Evolutionary conservation across 2,888 invertebrate genomes (phyloP).

Genomic region (Beris morrisii): DNA sequence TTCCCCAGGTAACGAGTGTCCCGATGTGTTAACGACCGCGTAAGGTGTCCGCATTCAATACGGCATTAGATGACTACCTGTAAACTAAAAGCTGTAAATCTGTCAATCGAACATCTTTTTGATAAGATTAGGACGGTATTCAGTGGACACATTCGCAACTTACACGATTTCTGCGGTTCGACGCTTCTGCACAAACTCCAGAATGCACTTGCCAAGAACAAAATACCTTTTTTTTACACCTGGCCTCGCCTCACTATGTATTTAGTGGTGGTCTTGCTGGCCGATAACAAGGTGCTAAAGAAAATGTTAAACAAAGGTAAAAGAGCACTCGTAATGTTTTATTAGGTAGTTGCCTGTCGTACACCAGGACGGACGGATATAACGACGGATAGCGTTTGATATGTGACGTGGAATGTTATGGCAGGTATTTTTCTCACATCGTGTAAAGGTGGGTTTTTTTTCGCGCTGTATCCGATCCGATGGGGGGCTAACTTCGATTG

Average conservation of each 20-base stretch:
- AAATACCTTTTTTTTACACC: constrained; percentile 16
- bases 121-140: constrained; percentile 29
- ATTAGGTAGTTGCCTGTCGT: constrained; percentile 20
- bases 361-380: background rate
- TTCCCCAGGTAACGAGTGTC: too few species aligned
- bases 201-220: too few species aligned
- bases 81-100: constrained; percentile 27
- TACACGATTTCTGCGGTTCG: constrained; percentile 2
- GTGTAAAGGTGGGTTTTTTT: too few species aligned
- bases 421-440: too few species aligned
- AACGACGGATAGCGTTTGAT: too few species aligned
- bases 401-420: too few species aligned
- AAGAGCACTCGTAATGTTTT: constrained; percentile 21
- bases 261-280: constrained; percentile 18
- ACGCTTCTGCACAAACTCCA: too few species aligned
- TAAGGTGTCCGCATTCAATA: constrained; percentile 17
- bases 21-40: too few species aligned
- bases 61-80: constrained; percentile 25
- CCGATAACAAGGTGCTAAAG: constrained; percentile 32
- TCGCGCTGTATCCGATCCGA: too few species aligned
- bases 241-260: constrained; percentile 5
- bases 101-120: constrained; percentile 22
- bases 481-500: too few species aligned
- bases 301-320: constrained; percentile 24
- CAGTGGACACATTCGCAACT: constrained; percentile 9